Percentiles rank a stretch among this genome's conserved stretches.
phyloP scores from a whole-genome alignment of 2,113 vertebrate genomes.

The Stigmatopora nigra region DNA sequence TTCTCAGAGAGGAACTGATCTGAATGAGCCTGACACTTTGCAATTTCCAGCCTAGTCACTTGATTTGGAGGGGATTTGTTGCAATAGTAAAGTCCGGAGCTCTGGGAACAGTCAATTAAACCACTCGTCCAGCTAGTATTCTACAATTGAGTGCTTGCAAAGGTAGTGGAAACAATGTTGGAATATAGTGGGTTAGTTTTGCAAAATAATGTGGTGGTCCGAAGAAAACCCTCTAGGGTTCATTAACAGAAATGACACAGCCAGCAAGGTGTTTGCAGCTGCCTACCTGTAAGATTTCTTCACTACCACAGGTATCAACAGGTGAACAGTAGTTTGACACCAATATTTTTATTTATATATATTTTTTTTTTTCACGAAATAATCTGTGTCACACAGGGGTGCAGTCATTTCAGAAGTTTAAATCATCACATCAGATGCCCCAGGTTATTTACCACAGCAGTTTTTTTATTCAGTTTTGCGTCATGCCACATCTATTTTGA shows the following conservation, averaged over 20 bases:
- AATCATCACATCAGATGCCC: no score
- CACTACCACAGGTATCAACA: slow-evolving; percentile 6
- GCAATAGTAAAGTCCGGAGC: slow-evolving; percentile 17
- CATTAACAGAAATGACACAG: slow-evolving; percentile 25
- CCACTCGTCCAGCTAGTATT: slow-evolving; percentile 5
- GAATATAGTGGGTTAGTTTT: neutral
- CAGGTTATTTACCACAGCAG: no score
- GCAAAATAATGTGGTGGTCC: slow-evolving; percentile 5
- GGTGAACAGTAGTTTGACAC: neutral
- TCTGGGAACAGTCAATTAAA: slow-evolving; percentile 17
- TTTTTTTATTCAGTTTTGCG: no score
- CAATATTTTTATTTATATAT: no score
- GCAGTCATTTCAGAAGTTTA: no score
- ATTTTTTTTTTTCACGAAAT: neutral
- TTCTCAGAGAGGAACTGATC: slow-evolving; percentile 16
- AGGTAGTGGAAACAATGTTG: neutral
- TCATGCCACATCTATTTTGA: no score
- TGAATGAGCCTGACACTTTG: slow-evolving; percentile 10
- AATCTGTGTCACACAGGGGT: no score
- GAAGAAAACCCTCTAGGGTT: slow-evolving; percentile 24
- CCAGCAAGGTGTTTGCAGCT: slow-evolving; percentile 2
- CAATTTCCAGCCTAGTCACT: slow-evolving; percentile 32
- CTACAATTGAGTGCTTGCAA: slow-evolving; percentile 12
- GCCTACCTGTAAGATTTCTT: neutral
- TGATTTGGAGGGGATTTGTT: slow-evolving; percentile 30